Base-by-base conservation (phyloP, 2,888 invertebrate genomes). In the Drosophila ustulata region DNA sequence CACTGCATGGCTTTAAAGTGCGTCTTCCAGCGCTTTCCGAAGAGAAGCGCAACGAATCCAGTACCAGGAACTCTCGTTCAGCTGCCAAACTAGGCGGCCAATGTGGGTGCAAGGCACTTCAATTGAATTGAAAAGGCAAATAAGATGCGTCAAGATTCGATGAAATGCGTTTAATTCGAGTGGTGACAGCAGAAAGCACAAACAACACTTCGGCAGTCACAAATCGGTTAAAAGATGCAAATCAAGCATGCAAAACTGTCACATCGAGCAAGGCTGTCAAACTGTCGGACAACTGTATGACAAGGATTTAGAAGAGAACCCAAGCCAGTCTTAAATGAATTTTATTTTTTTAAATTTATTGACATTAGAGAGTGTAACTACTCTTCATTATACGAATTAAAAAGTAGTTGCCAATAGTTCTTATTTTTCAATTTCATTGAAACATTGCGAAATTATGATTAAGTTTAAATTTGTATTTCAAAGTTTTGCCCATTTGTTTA, bases 121-220 rank as follows among this genome's bases (percentile, higher is more conserved):
- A 46, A 43, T 47, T 51, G 51, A 49, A 62, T 37, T 49, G 28
- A 7, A n/a, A 53, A 50, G 18, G 9, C 50, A 65, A 53, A 63
- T 55, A 45, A 61, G 50, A 30, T 67, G 65, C 59, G 74, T 70
- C 74, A 80, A 69, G 68, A 70, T 68, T 78, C 58, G 65, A 3
- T 30, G 50, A 68, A 75, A 67, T 32, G 37, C 41, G 46, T 30
- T 61, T 53, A 55, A 62, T 25, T 66, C 32, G 32, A 67, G 63
- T 26, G 46, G 51, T 63, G 30, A 28, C 8, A 50, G 28, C n/a
- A 34, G 18, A 49, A 39, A 39, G 13, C 26, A 39, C 23, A 34
- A 58, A 41, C 18, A 56, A 32, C 41, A 46, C 39, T 47, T 28
- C 41, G n/a, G 11, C 46, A 46, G 34, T 34, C 49, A 45, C 26